Evolutionary conservation across 2,888 invertebrate species (phyloP).

Genomic region (Balanococcus diminutus): DNA sequence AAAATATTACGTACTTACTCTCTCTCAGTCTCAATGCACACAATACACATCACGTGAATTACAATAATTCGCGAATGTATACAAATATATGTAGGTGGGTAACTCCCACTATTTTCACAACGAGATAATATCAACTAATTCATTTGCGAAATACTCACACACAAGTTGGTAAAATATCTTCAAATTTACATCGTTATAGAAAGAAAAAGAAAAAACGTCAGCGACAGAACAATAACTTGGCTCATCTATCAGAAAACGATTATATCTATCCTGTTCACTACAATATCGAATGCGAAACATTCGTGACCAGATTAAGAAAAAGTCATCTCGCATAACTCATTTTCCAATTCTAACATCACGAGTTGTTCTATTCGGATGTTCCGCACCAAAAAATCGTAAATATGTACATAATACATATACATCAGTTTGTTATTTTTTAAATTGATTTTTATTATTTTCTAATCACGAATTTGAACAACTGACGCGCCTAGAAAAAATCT

Average conservation of each 20-base stretch:
- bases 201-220: neutral
- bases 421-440: neutral
- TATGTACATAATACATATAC: neutral
- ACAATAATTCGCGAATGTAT: neutral
- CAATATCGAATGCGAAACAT: neutral
- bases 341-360: neutral
- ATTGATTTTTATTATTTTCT: neutral
- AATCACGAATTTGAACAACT: neutral
- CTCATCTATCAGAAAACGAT: neutral
- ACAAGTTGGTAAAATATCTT: neutral
- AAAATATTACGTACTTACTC: neutral
- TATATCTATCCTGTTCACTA: neutral
- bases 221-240: neutral
- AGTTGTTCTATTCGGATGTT: neutral
- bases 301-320: conserved; percentile 4
- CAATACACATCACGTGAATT: neutral
- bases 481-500: too few species aligned
- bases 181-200: neutral
- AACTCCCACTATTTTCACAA: neutral
- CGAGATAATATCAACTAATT: neutral
- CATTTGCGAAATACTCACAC: neutral
- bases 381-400: neutral
- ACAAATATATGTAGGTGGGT: neutral
- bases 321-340: neutral
- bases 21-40: neutral